Evolutionary conservation across 2,797 vertebrate species (phyloP), one percentile per base, ranked within the genome.

Genomic region (Euthynnus affinis): DNA sequence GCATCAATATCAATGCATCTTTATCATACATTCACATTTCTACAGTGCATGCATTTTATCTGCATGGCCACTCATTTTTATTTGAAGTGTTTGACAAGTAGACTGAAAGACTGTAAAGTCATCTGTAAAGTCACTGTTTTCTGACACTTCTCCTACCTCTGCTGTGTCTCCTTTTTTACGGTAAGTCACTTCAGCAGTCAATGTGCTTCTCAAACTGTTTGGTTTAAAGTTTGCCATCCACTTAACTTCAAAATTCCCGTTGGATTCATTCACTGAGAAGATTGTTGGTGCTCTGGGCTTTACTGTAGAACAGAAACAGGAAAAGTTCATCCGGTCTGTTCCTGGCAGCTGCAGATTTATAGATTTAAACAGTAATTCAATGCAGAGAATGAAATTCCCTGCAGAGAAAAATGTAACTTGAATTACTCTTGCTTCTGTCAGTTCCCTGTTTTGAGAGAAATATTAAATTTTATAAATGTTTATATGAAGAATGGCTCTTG

Each of bases 131-230:
- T 57, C 17, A 46, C 15, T 1, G 20, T 17, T n/a, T 25, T 13
- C 4, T 10, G 29, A 27, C 6, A 25, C 17, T 46, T 5, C 3
- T 40, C 66, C 29, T 72, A 93, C 92, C 77, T 65, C 44, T 6
- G 5, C 0, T 1, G 2, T 37, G n/a, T 20, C 49, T 81, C 74
- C 90, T 84, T 87, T 81, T 72, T 76, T 82, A 29, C 9, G 46
- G 44, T 87, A 85, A 7, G 42, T 88, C 46, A 93, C 13, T 9
- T 1, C 0, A 5, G 74, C 17, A 0, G 0, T 9, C 37, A 81
- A 12, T 0, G 0, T 0, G 0, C 5, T 0, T 0, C 0, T 2
- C 0, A 52, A 0, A 0, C 0, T 0, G 0, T 0, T 0, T 0
- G 0, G n/a, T n/a, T 1, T 0, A 34, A 48, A 2, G 58, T 91